Evolutionary conservation across 2,113 vertebrate species (phyloP).

Genomic region (Ranitomeya imitator): DNA sequence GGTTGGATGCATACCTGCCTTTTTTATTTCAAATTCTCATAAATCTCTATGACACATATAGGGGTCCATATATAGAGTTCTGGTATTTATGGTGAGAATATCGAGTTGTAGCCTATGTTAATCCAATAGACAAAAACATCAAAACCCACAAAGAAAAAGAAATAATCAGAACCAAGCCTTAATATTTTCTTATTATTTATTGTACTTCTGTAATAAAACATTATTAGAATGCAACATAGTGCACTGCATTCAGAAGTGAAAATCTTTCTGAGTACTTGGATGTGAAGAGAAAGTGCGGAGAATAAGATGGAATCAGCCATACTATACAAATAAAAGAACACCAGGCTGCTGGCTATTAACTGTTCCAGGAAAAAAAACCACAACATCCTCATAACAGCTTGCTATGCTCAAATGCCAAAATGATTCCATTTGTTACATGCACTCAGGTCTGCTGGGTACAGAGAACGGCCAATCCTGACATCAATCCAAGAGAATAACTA

Average conservation of each 20-base stretch:
- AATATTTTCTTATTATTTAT: not conserved
- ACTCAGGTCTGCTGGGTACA: not conserved
- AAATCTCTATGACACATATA: not conserved
- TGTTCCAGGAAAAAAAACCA: slow-evolving; percentile 26
- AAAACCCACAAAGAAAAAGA: not conserved
- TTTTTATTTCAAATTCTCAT: too few species aligned
- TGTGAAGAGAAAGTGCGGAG: not conserved
- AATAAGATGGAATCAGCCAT: slow-evolving; percentile 33
- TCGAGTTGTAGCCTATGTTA: not conserved
- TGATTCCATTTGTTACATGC: slow-evolving; percentile 33
- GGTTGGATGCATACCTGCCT: too few species aligned
- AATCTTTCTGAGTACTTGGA: slow-evolving; percentile 3
- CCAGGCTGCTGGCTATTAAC: slow-evolving; percentile 34
- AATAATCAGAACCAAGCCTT: not conserved
- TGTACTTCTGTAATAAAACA: not conserved
- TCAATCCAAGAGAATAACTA: slow-evolving; percentile 16
- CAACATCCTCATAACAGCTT: slow-evolving; percentile 20
- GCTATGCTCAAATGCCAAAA: slow-evolving; percentile 45
- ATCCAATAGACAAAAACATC: not conserved
- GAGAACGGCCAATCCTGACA: slow-evolving; percentile 36
- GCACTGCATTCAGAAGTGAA: not conserved
- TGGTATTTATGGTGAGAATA: not conserved
- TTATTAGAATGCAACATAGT: not conserved
- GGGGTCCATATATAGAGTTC: not conserved
- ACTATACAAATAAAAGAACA: slow-evolving; percentile 35